Evolutionary conservation across 1,140 invertebrate species (phyloP).

Genomic region (Cotesia typhae): DNA sequence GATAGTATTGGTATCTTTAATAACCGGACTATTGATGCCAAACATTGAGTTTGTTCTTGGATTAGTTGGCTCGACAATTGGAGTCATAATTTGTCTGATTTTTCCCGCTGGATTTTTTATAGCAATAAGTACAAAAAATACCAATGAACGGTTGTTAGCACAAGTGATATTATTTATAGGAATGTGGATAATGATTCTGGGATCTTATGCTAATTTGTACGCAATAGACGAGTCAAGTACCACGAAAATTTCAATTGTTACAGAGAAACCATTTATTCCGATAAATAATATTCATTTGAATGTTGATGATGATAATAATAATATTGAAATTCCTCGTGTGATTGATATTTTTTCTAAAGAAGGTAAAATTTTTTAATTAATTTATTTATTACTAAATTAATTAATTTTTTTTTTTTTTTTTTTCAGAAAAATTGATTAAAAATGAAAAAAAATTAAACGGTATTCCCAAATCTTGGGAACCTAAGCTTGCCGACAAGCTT

Average conservation of each 20-base stretch:
- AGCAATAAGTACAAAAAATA: constrained; percentile 76
- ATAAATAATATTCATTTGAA: constrained; percentile 59
- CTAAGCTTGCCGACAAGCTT: too few relatives aligned
- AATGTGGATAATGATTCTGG: constrained; percentile 82
- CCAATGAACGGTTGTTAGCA: constrained; percentile 76
- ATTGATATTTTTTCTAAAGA: constrained; percentile 43
- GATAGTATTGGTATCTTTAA: constrained; percentile 79
- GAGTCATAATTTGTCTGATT: constrained; percentile 92
- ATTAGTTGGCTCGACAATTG: constrained; percentile 92
- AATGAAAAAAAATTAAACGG: too few relatives aligned
- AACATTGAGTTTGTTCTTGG: constrained; percentile 94
- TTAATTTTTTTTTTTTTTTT: neutral
- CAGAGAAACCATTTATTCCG: constrained; percentile 51
- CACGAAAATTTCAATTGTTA: constrained; percentile 43
- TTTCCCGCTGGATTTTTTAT: constrained; percentile 85
- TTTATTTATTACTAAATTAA: neutral
- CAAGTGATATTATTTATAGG: constrained; percentile 81
- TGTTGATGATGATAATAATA: neutral
- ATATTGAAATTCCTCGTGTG: constrained; percentile 42
- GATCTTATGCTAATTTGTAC: constrained; percentile 86
- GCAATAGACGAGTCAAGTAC: constrained; percentile 72
- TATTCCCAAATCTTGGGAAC: too few relatives aligned
- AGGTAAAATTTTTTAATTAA: constrained; percentile 38
- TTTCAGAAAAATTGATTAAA: constrained; percentile 5
- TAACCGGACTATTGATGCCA: constrained; percentile 81